These are phyloP conservation scores for Rosalia funebris DNA, from an alignment of 2,888 invertebrate genomes.

Conservation along the genomic window DNA sequence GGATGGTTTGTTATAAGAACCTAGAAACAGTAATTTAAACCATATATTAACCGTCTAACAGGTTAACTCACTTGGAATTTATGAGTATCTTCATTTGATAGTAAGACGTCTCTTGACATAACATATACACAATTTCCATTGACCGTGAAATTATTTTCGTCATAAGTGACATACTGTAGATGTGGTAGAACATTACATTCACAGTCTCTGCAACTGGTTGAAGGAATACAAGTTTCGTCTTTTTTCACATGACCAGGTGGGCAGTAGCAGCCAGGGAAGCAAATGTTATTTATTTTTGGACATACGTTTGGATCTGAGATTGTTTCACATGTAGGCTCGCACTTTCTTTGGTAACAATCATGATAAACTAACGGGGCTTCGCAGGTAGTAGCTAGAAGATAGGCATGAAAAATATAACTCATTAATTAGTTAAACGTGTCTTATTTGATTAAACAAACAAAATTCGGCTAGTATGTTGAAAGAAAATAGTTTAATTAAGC, in stretches of 20 bases:
- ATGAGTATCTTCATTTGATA: constrained; percentile 65
- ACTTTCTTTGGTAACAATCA: constrained; percentile 82
- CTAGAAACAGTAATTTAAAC: constrained; percentile 53
- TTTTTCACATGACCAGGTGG: constrained; percentile 78
- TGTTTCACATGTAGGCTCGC: constrained; percentile 81
- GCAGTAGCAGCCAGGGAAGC: constrained; percentile 87
- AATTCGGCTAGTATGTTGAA: neutral
- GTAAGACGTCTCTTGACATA: constrained; percentile 72
- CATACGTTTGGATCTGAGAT: constrained; percentile 70
- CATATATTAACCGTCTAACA: neutral
- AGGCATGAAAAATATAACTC: neutral
- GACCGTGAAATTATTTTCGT: constrained; percentile 81
- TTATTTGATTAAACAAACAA: too few relatives aligned
- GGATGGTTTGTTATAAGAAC: constrained; percentile 78
- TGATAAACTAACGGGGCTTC: constrained; percentile 80
- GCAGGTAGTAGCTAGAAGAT: constrained; percentile 73
- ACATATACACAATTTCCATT: constrained; percentile 88
- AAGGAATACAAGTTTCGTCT: constrained; percentile 75
- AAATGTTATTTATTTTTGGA: constrained; percentile 72
- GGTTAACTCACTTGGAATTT: constrained; percentile 66
- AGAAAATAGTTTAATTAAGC: constrained; percentile 43
- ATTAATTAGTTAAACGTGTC: too few relatives aligned
- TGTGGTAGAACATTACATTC: constrained; percentile 78
- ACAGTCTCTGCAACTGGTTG: constrained; percentile 81
- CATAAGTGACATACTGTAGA: constrained; percentile 85